Conservation (phyloP, 2,888 invertebrate genomes). For the Abrostola triplasia region DNA sequence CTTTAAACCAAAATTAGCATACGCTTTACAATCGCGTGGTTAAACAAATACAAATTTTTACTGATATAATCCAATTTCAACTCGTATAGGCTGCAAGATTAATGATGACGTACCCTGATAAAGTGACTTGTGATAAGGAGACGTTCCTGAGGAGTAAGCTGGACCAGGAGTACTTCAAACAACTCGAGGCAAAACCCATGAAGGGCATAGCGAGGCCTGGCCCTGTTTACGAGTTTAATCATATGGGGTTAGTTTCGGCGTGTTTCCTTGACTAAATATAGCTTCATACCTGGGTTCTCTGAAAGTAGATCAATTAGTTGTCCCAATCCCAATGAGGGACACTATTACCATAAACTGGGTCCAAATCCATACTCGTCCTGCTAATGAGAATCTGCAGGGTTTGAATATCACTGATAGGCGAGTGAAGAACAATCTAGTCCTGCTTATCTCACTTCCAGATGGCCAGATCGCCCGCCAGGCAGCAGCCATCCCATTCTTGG, state of each 20-base stretch:
- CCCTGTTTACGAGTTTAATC: constrained; percentile 89
- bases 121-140: constrained; percentile 90
- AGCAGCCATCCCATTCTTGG: constrained; percentile 84
- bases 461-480: constrained; percentile 55
- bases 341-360: no score
- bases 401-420: no score
- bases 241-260: constrained; percentile 58
- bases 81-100: constrained; percentile 88
- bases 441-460: constrained; percentile 50
- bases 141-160: constrained; percentile 90
- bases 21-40: no score
- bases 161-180: constrained; percentile 88
- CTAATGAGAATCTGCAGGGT: no score
- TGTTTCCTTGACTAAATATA: background rate
- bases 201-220: constrained; percentile 90
- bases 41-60: no score
- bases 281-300: no score
- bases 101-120: constrained; percentile 89
- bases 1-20: no score
- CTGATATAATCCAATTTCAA: no score
- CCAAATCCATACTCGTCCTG: no score
- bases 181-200: constrained; percentile 86
- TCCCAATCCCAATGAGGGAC: no score
- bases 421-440: no score
- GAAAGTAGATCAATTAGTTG: no score